Base-by-base conservation (phyloP, 2,888 invertebrate genomes). In the Netelia inedita region DNA sequence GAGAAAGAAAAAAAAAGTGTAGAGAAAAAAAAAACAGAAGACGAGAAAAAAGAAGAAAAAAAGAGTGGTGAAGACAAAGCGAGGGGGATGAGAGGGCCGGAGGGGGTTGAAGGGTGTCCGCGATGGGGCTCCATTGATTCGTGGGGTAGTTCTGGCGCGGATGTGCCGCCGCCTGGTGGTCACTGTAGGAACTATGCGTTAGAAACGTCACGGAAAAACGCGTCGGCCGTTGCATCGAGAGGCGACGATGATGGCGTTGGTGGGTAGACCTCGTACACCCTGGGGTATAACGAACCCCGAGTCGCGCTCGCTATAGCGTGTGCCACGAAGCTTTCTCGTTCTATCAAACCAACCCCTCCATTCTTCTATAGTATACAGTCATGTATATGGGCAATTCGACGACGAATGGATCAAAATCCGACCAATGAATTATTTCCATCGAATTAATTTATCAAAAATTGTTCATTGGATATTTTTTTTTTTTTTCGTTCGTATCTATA, bases 121-220 rank as follows among this genome's bases (percentile, higher is more conserved):
- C 89, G 90, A 89, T 89, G 91, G 89, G 90, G 91, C 92, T 93
- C 91, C 92, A 93, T 92, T 93, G 93, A 93, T 93, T 92, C 91
- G 91, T 91, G 88, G 90, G 66, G 88, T 88, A 87, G 88, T 55
- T 46, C 50, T 50, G 11, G 41, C 10, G 57, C n/a, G 75, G 65
- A 55, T 69, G 73, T 68, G 72, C 79, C 68, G 86, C 85, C 63
- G 80, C 71, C 68, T 55, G 57, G 72, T 61, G 76, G 74, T 75
- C 82, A 35, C 88, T 90, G 88, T 75, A 89, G 88, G 89, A 90
- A 90, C 69, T 71, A 50, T 19, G 50, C 3, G 28, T 23, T 14
- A 16, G 23, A 3, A 63, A 61, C 14, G 61, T 68, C 61, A 23
- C 59, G 69, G 28, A 46, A 71, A 78, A 65, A 71, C 53, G 57